Conservation (phyloP, 2,113 vertebrate species). For the Myrmecobius fasciatus region DNA sequence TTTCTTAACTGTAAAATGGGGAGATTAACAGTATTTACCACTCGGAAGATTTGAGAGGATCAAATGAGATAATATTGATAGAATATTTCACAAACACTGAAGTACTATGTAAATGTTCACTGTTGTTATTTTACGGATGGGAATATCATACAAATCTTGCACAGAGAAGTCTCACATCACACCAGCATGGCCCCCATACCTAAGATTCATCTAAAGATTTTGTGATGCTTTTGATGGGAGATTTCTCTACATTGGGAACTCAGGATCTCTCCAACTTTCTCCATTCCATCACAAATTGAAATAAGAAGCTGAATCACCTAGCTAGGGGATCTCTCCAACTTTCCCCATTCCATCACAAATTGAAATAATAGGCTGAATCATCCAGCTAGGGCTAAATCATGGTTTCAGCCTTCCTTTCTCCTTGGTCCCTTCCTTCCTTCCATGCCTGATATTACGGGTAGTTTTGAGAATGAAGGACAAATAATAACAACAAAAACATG, state of each 20-base stretch:
- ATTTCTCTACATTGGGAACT: background rate
- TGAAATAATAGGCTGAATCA: background rate
- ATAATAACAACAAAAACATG: too few species aligned
- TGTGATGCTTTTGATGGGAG: background rate
- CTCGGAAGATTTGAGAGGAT: background rate
- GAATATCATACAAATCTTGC: background rate
- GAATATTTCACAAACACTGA: background rate
- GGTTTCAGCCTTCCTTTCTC: background rate
- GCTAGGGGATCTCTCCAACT: background rate
- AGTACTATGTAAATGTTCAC: background rate
- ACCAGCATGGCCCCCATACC: background rate
- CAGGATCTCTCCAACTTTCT: background rate
- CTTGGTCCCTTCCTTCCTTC: background rate
- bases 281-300: background rate
- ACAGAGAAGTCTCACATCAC: background rate
- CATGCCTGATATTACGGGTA: too few species aligned
- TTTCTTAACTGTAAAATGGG: background rate
- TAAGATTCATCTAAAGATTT: background rate
- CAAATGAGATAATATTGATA: background rate
- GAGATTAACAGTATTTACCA: background rate
- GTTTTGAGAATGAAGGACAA: too few species aligned
- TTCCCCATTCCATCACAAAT: background rate
- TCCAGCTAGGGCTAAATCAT: background rate
- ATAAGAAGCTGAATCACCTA: background rate
- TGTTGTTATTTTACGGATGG: background rate